Conservation (phyloP, 37 sponge, comb jelly and placozoan species). For the Oscarella lobularis region DNA sequence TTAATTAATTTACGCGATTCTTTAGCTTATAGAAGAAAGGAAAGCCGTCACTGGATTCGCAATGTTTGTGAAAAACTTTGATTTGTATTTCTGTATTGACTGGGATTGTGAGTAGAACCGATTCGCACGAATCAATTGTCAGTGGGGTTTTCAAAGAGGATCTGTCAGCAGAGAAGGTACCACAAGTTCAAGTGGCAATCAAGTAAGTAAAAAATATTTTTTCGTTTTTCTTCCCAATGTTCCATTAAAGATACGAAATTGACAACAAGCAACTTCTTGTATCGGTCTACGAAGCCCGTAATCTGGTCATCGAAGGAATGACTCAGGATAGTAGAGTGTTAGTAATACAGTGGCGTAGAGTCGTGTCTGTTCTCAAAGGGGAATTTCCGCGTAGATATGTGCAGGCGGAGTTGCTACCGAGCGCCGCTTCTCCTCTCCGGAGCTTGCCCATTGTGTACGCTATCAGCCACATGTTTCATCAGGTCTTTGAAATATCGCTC, state of each 20-base stretch:
- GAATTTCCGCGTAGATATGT: background rate
- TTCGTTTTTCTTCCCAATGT: background rate
- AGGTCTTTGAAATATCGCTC: background rate
- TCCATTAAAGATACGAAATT: background rate
- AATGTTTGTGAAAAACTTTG: too few species aligned
- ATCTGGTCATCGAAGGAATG: background rate
- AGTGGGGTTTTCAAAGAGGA: background rate
- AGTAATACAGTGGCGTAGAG: background rate
- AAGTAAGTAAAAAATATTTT: background rate
- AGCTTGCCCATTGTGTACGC: background rate
- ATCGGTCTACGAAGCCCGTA: background rate
- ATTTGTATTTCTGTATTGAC: too few species aligned
- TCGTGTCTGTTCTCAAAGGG: background rate
- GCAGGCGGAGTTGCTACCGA: background rate
- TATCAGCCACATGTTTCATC: constrained; percentile 2
- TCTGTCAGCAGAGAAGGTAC: background rate
- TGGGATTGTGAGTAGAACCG: too few species aligned
- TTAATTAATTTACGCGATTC: too few species aligned
- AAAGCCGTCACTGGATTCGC: too few species aligned
- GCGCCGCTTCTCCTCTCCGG: background rate
- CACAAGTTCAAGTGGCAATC: background rate
- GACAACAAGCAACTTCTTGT: background rate
- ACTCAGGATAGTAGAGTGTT: background rate
- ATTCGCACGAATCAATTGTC: too few species aligned
- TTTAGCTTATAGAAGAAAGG: too few species aligned